phyloP scores from a whole-genome alignment of 2,113 vertebrate species.

The Falco punctatus region DNA sequence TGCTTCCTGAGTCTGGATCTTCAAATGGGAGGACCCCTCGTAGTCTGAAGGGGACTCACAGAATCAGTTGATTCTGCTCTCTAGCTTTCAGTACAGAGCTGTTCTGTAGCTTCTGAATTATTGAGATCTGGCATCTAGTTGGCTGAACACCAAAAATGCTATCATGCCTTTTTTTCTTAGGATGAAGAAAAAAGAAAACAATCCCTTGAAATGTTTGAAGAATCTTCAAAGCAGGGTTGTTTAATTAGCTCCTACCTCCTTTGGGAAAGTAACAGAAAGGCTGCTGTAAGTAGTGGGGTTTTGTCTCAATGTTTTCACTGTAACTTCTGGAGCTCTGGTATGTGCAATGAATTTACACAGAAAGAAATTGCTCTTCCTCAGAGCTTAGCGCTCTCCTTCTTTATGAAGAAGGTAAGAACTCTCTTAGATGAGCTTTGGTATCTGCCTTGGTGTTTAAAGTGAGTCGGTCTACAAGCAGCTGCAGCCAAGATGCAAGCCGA shows the following conservation, averaged over 20 bases:
- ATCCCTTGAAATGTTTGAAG: conserved; percentile 85
- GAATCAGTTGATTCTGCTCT: not conserved
- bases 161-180: conserved; percentile 61
- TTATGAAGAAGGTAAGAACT: not conserved
- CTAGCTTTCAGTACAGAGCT: not conserved
- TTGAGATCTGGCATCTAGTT: not conserved
- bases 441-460: not conserved
- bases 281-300: conserved; percentile 80
- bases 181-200: conserved; percentile 83
- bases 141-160: not conserved
- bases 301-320: not conserved
- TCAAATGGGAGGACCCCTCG: not conserved
- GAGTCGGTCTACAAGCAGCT: not conserved
- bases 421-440: not conserved
- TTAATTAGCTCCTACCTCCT: conserved; percentile 92
- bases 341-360: not conserved
- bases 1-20: not conserved
- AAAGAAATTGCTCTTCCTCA: not conserved
- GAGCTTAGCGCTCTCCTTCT: not conserved
- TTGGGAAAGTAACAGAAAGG: conserved; percentile 86
- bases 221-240: conserved; percentile 87
- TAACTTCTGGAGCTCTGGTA: not conserved
- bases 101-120: not conserved
- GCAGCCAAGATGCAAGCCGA: not conserved
- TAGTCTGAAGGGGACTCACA: not conserved